Evolutionary conservation across 2,888 invertebrate genomes (phyloP).

Genomic region (Adelognathus sp.): DNA sequence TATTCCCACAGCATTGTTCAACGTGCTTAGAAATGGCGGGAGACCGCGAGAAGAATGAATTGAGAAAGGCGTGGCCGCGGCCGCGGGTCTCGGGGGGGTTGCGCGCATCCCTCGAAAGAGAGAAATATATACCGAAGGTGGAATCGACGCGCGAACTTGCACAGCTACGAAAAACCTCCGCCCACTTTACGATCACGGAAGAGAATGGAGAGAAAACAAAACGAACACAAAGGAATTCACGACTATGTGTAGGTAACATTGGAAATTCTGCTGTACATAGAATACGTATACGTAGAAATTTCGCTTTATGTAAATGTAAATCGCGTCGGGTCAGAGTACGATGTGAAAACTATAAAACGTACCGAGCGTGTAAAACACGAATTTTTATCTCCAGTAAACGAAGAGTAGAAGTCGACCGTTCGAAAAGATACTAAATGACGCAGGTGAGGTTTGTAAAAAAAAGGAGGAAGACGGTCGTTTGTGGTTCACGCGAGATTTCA

Average conservation of each 20-base stretch:
- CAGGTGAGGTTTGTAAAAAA: neutral
- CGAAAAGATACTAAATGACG: neutral
- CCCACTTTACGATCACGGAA: neutral
- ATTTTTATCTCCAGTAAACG: too few relatives aligned
- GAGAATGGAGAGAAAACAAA: neutral
- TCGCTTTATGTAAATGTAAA: too few relatives aligned
- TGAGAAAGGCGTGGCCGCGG: slow-evolving; percentile 53
- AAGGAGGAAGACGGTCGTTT: neutral
- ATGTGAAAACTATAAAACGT: too few relatives aligned
- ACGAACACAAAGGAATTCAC: too few relatives aligned
- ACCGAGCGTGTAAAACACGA: too few relatives aligned
- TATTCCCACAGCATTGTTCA: slow-evolving; percentile 55
- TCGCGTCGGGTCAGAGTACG: too few relatives aligned
- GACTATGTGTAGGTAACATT: neutral
- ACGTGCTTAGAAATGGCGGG: slow-evolving; percentile 52
- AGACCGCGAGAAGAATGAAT: slow-evolving; percentile 47
- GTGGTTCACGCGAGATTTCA: neutral
- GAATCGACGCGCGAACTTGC: slow-evolving; percentile 3
- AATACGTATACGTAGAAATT: too few relatives aligned
- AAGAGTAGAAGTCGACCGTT: neutral
- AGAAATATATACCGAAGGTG: slow-evolving; percentile 44
- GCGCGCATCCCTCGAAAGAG: slow-evolving; percentile 44
- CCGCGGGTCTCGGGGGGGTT: neutral
- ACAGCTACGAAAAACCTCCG: neutral
- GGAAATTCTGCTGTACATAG: slow-evolving; percentile 10